Conservation (phyloP, 2,113 vertebrate genomes). For the Oxyura jamaicensis region DNA sequence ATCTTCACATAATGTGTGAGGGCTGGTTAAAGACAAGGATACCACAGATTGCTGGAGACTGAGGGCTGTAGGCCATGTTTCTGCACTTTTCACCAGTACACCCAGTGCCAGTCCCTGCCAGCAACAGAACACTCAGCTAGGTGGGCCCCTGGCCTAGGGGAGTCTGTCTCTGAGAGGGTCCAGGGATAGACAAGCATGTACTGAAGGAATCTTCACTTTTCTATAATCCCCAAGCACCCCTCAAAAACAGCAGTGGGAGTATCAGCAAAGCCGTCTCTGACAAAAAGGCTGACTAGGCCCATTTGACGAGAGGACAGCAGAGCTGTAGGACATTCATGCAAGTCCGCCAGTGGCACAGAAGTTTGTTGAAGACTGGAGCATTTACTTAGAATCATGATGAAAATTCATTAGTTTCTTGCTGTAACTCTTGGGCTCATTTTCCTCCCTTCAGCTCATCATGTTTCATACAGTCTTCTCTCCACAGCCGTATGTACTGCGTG, state of each 20-base stretch:
- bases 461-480: background rate
- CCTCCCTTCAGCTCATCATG: background rate
- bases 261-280: background rate
- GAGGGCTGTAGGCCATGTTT: background rate
- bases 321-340: background rate
- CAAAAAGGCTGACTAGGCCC: background rate
- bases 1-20: background rate
- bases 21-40: background rate
- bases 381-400: background rate
- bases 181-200: background rate
- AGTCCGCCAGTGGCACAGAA: background rate
- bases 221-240: background rate
- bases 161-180: background rate
- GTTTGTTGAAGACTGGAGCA: background rate
- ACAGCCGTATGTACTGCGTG: fast-evolving
- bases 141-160: background rate
- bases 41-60: background rate
- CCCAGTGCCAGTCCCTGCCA: background rate
- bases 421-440: background rate
- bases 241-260: background rate
- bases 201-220: background rate
- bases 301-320: background rate
- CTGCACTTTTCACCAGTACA: background rate
- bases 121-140: background rate
- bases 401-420: background rate